phyloP scores from a whole-genome alignment of 2,113 vertebrate genomes.

The Sceloporus undulatus region DNA sequence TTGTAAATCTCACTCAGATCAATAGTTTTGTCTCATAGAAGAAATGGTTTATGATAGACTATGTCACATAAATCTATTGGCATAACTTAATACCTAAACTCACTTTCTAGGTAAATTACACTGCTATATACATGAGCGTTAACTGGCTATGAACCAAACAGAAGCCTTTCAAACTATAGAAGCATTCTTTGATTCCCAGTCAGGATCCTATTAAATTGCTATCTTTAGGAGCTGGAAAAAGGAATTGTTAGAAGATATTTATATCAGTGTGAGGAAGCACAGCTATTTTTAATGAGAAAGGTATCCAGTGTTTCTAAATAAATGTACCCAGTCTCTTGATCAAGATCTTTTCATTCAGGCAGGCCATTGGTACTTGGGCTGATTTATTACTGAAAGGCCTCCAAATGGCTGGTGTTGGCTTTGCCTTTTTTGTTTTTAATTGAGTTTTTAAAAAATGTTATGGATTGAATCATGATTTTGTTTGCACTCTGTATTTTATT shows the following conservation, averaged over 20 bases:
- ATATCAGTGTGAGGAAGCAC: not conserved
- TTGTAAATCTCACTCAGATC: not conserved
- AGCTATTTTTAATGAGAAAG: not conserved
- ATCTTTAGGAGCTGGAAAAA: not conserved
- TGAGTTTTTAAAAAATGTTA: not conserved
- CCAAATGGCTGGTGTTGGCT: not conserved
- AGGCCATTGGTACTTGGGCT: not conserved
- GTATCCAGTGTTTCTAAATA: not conserved
- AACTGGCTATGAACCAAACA: not conserved
- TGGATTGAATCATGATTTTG: not conserved
- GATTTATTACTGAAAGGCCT: not conserved
- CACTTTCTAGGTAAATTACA: not conserved
- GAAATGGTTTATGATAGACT: not conserved
- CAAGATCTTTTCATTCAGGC: not conserved
- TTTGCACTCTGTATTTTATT: not conserved
- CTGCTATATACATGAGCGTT: not conserved
- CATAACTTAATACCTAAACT: not conserved
- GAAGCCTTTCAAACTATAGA: conserved; percentile 3
- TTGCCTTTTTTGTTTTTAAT: not conserved
- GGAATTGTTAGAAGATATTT: not conserved
- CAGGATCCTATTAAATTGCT: not conserved
- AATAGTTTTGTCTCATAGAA: not conserved
- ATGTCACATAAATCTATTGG: not conserved
- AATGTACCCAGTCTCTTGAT: not conserved
- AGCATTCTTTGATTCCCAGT: not conserved